A percentile compares a stretch with the other conserved stretches of the same genome.
Conservation (phyloP, 2,888 invertebrate genomes). For the Leptinotarsa peninsularis region DNA sequence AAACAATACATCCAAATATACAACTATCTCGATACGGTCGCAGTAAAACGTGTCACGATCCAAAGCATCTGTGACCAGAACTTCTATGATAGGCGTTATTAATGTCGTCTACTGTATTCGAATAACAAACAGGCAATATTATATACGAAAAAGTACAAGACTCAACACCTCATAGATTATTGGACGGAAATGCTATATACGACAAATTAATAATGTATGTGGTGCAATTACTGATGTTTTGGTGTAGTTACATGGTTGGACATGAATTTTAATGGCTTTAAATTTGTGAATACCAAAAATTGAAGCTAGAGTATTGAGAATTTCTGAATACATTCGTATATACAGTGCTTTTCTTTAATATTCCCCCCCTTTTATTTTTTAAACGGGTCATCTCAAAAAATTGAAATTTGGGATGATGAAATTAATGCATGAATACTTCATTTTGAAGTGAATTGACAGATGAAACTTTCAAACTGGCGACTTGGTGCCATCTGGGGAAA, state of each 20-base stretch:
- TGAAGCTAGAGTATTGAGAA: too few species aligned
- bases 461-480: too few species aligned
- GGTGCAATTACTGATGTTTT: neutral
- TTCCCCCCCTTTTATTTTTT: too few species aligned
- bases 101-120: conserved; percentile 32
- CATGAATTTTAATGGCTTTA: neutral
- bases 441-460: too few species aligned
- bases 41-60: conserved; percentile 29
- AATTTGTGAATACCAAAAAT: neutral
- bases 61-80: conserved; percentile 39
- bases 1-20: conserved; percentile 26
- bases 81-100: conserved; percentile 39
- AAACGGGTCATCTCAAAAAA: too few species aligned
- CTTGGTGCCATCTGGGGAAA: too few species aligned
- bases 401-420: too few species aligned
- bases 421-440: too few species aligned
- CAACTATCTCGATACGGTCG: conserved; percentile 22
- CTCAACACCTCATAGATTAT: conserved; percentile 12
- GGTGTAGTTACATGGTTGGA: neutral
- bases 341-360: too few species aligned
- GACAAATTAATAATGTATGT: neutral
- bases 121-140: conserved; percentile 32
- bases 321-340: too few species aligned
- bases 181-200: neutral
- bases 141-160: conserved; percentile 14